Evolutionary conservation across 2,888 invertebrate species (phyloP).

Genomic region (Cerceris ruficornis): DNA sequence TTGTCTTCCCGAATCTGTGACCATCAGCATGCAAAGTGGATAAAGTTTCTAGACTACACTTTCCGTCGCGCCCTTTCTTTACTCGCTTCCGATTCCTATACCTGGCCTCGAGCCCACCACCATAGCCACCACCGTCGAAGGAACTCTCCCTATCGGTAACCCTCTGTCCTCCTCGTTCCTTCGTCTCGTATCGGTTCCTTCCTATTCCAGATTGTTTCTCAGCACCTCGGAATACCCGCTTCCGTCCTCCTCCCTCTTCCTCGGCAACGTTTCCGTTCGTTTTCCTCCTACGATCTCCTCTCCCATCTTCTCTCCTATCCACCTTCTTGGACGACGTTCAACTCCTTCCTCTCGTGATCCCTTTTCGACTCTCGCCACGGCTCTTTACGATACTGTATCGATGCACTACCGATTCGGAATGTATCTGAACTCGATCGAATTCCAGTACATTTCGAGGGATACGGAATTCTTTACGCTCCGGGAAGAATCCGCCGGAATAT

Average conservation of each 20-base stretch:
- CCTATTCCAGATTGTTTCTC: slow-evolving; percentile 67
- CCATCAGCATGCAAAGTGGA: slow-evolving; percentile 78
- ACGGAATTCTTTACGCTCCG: slow-evolving; percentile 33
- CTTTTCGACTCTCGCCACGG: slow-evolving; percentile 9
- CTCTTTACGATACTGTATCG: slow-evolving; percentile 27
- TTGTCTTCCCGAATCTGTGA: slow-evolving; percentile 73
- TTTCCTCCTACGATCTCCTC: slow-evolving; percentile 2
- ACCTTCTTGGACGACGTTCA: slow-evolving; percentile 1
- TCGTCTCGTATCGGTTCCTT: slow-evolving; percentile 53
- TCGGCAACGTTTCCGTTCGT: not conserved
- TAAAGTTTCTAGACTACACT: slow-evolving; percentile 74
- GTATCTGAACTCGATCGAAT: slow-evolving; percentile 32
- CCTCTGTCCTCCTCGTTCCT: slow-evolving; percentile 39
- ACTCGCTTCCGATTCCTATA: slow-evolving; percentile 65
- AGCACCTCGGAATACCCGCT: slow-evolving; percentile 51
- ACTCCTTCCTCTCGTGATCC: not conserved
- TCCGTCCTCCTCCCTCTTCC: slow-evolving; percentile 3
- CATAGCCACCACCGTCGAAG: slow-evolving; percentile 24
- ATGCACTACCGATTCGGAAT: slow-evolving; percentile 27
- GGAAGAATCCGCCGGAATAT: slow-evolving; percentile 26
- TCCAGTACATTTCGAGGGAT: slow-evolving; percentile 22
- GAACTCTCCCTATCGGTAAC: slow-evolving; percentile 18
- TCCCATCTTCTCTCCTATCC: slow-evolving; percentile 13
- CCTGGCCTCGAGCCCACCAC: slow-evolving; percentile 49
- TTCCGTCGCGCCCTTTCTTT: slow-evolving; percentile 67